Conservation (phyloP, 53 echinoderm and acorn worm genomes). For the Holothuria scabra region DNA sequence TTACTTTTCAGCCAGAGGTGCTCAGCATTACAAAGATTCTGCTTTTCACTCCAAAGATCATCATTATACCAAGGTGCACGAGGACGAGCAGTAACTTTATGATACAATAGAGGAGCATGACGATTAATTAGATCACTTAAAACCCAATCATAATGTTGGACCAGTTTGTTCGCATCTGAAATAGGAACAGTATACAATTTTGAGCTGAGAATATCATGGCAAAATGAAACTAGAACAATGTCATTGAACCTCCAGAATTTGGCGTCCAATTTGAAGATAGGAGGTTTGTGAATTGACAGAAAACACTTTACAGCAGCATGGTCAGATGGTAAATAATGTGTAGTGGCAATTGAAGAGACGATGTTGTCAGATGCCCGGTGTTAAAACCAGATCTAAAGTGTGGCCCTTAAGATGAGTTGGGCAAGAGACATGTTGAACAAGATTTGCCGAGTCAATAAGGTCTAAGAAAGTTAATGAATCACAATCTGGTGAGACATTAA, state of each 20-base stretch:
- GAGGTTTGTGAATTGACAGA: slow-evolving; percentile 2
- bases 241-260: slow-evolving; percentile 1
- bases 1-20: too few species aligned
- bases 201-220: slow-evolving; percentile 4
- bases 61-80: too few species aligned
- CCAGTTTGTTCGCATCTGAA: not conserved
- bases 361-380: slow-evolving; percentile 17
- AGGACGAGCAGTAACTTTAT: not conserved
- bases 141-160: not conserved
- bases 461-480: too few species aligned
- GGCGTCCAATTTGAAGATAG: slow-evolving; percentile 16
- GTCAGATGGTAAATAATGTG: slow-evolving; percentile 45
- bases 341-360: slow-evolving; percentile 13
- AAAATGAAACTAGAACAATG: not conserved
- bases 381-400: too few species aligned
- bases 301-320: slow-evolving; percentile 44
- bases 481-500: too few species aligned
- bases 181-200: not conserved
- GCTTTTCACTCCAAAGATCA: too few species aligned
- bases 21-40: too few species aligned
- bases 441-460: too few species aligned
- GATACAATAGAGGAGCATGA: not conserved
- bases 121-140: not conserved
- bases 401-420: too few species aligned
- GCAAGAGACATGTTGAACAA: too few species aligned